These are phyloP conservation scores for Platorchestia sp. DNA, from an alignment of 1,140 invertebrate species.

Conservation along the genomic window DNA sequence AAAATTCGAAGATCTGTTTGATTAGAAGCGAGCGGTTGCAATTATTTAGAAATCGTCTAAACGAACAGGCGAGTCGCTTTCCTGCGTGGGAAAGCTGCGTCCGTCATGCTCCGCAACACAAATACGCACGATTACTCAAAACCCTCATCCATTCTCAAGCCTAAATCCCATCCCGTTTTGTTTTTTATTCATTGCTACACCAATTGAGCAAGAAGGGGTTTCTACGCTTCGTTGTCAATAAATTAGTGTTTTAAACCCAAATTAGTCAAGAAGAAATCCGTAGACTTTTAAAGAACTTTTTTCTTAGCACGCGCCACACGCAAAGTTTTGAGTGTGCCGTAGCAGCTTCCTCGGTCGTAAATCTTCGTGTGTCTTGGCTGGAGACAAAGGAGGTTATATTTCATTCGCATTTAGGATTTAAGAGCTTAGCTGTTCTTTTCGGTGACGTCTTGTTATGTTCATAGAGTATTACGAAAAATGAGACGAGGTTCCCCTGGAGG, in stretches of 20 bases:
- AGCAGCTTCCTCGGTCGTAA: background rate
- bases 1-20: too few relatives aligned
- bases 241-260: background rate
- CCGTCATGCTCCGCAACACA: too few relatives aligned
- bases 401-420: slow-evolving; percentile 40
- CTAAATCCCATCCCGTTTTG: background rate
- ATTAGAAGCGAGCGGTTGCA: too few relatives aligned
- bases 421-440: slow-evolving; percentile 45
- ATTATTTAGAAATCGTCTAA: too few relatives aligned
- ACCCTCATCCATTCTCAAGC: background rate
- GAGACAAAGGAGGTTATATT: slow-evolving; percentile 52
- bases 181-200: background rate
- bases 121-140: too few relatives aligned
- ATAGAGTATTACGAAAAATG: slow-evolving; percentile 50
- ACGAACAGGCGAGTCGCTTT: too few relatives aligned
- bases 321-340: background rate
- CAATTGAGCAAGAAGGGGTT: background rate
- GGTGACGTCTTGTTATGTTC: slow-evolving; percentile 31
- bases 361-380: slow-evolving; percentile 21
- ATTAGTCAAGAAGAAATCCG: background rate
- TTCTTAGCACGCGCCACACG: background rate
- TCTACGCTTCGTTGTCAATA: background rate
- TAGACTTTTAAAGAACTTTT: background rate
- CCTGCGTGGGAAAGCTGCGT: too few relatives aligned
- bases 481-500: background rate